phyloP scores from a whole-genome alignment of 1,140 invertebrate genomes.

The Drosophila ohnishii region DNA sequence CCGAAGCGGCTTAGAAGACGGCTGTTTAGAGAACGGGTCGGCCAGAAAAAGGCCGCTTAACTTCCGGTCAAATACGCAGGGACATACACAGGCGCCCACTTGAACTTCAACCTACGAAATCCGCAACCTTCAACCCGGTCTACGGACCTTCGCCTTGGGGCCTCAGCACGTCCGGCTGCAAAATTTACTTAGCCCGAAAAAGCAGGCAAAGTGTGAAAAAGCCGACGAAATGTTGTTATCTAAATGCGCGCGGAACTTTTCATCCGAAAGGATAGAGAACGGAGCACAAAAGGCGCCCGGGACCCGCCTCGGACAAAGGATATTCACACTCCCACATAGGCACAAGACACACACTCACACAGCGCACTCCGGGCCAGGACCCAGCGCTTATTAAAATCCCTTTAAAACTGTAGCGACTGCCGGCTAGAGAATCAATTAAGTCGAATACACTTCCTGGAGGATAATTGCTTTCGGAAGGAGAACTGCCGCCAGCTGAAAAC shows the following conservation, averaged over 20 bases:
- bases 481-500: conserved; percentile 65
- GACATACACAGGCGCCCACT: conserved; percentile 33
- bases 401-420: conserved; percentile 71
- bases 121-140: conserved; percentile 56
- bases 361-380: conserved; percentile 25
- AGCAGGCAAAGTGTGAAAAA: conserved; percentile 73
- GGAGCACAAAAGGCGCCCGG: conserved; percentile 37
- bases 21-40: conserved; percentile 16
- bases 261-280: conserved; percentile 61
- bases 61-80: conserved; percentile 68
- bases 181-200: conserved; percentile 50
- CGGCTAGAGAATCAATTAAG: conserved; percentile 75
- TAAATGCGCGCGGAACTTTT: conserved; percentile 75
- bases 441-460: conserved; percentile 78
- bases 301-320: conserved; percentile 45
- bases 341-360: conserved; percentile 25
- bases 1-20: conserved; percentile 12
- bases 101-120: conserved; percentile 56
- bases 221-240: conserved; percentile 74
- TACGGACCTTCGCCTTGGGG: conserved; percentile 4
- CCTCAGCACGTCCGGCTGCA: conserved; percentile 53
- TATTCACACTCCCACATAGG: conserved; percentile 19
- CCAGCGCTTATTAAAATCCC: conserved; percentile 74
- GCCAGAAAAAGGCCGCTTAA: conserved; percentile 43
- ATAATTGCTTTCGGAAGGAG: conserved; percentile 78